These are phyloP conservation scores for Amiota mariae DNA, from an alignment of 2,888 invertebrate species.

Conservation along the genomic window DNA sequence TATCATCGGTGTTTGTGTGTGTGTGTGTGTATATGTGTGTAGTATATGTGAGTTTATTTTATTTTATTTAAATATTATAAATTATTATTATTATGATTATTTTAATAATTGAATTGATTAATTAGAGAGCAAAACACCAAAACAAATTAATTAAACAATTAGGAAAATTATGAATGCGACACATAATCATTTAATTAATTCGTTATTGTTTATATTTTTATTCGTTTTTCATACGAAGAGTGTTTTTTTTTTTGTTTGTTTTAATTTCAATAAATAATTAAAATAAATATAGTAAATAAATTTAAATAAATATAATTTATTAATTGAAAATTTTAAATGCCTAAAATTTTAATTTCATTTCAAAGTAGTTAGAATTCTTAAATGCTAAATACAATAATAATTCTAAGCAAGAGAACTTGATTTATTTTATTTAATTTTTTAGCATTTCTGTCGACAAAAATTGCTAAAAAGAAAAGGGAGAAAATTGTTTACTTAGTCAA, in stretches of 20 bases:
- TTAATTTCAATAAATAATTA: conserved; percentile 18
- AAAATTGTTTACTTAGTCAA: conserved; percentile 10
- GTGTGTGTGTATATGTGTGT: conserved; percentile 33
- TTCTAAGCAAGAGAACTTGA: not conserved
- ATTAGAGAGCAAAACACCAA: conserved; percentile 60
- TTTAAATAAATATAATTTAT: not conserved
- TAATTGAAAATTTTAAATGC: conserved; percentile 61
- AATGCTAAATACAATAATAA: conserved; percentile 8
- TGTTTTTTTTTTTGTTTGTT: conserved; percentile 12
- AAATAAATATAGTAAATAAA: conserved; percentile 21
- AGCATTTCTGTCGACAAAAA: conserved; percentile 52
- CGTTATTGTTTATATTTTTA: conserved; percentile 48
- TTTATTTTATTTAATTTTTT: conserved; percentile 40
- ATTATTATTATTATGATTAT: conserved; percentile 20
- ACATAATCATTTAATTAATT: conserved; percentile 70
- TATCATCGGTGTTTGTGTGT: not conserved
- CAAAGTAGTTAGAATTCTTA: not conserved
- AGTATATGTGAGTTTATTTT: conserved; percentile 24
- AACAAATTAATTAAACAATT: conserved; percentile 72
- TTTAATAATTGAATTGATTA: conserved; percentile 44
- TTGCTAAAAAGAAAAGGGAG: conserved; percentile 21
- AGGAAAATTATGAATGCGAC: conserved; percentile 42
- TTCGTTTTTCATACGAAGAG: too few species aligned
- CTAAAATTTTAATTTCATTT: conserved; percentile 38
- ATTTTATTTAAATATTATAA: conserved; percentile 42